These are phyloP conservation scores for Cephus runcator DNA, from an alignment of 2,888 invertebrate species.

Conservation along the genomic window DNA sequence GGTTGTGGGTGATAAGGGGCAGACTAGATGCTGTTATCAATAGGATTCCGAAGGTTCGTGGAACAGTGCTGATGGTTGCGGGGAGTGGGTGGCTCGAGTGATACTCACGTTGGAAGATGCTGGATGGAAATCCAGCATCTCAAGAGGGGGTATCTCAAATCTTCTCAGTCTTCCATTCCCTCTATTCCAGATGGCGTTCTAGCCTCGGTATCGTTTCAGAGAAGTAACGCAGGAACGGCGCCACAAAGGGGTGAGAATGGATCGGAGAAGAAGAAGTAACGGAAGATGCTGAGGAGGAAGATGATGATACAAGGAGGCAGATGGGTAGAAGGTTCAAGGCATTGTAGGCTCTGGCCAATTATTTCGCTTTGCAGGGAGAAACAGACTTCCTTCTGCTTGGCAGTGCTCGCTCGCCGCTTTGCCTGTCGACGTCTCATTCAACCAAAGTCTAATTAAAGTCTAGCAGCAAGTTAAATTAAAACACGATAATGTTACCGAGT, in stretches of 20 bases:
- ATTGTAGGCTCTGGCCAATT: conserved; percentile 43
- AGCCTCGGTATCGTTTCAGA: background rate
- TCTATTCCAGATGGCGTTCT: background rate
- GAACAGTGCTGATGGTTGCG: too few relatives aligned
- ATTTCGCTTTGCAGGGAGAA: conserved; percentile 33
- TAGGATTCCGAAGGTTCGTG: too few relatives aligned
- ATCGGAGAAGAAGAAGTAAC: conserved; percentile 19
- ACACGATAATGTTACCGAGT: conserved; percentile 60
- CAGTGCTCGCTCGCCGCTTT: conserved; percentile 38
- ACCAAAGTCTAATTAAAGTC: conserved; percentile 63
- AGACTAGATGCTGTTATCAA: too few relatives aligned
- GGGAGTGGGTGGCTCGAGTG: too few relatives aligned
- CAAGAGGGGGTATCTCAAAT: background rate
- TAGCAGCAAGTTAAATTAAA: conserved; percentile 64
- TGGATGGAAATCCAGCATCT: too few relatives aligned
- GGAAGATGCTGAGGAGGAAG: conserved; percentile 17
- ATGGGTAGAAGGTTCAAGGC: conserved; percentile 14
- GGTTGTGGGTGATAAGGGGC: too few relatives aligned
- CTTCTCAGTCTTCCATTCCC: background rate
- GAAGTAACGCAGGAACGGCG: background rate
- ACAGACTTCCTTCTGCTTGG: conserved; percentile 10
- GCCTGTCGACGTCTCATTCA: conserved; percentile 52
- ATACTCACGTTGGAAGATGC: too few relatives aligned
- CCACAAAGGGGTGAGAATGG: conserved; percentile 8
- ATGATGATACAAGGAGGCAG: conserved; percentile 4